These are phyloP conservation scores for Ophion obscuratus DNA, from an alignment of 2,888 invertebrate species.

Conservation along the genomic window DNA sequence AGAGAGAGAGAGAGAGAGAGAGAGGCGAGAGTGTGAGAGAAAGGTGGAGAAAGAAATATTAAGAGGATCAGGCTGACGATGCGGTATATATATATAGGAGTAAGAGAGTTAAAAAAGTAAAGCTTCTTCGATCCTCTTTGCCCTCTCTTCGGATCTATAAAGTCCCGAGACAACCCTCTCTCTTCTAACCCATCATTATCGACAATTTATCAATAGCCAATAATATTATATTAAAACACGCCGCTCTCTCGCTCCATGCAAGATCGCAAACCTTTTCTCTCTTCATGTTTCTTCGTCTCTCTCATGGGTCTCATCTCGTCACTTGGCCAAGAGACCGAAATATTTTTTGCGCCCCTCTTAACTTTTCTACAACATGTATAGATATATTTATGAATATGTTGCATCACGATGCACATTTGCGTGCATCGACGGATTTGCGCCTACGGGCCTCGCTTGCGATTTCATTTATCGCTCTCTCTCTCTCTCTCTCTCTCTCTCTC, in stretches of 20 bases:
- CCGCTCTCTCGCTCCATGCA: conserved; percentile 68
- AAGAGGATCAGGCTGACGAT: conserved; percentile 57
- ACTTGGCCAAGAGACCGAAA: conserved; percentile 52
- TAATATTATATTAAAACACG: conserved; percentile 83
- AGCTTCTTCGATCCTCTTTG: conserved; percentile 54
- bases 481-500: conserved; percentile 35
- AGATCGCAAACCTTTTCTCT: conserved; percentile 48
- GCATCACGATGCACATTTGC: conserved; percentile 53
- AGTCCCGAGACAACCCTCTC: conserved; percentile 65
- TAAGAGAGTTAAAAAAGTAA: conserved; percentile 53
- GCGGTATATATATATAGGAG: conserved; percentile 45
- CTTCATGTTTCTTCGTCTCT: conserved; percentile 37
- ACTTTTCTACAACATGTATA: conserved; percentile 22
- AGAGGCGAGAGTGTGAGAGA: conserved; percentile 54
- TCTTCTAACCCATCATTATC: conserved; percentile 83
- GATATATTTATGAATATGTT: conserved; percentile 36
- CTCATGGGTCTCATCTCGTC: conserved; percentile 53
- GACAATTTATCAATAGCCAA: conserved; percentile 84
- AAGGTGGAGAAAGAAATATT: conserved; percentile 60
- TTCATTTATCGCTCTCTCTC: conserved; percentile 55
- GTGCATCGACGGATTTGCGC: conserved; percentile 51
- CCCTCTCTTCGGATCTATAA: conserved; percentile 56
- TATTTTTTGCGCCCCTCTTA: conserved; percentile 27
- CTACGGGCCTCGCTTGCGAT: conserved; percentile 60
- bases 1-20: conserved; percentile 55